Conservation (phyloP, 2,113 vertebrate genomes). For the Morone chrysops region DNA sequence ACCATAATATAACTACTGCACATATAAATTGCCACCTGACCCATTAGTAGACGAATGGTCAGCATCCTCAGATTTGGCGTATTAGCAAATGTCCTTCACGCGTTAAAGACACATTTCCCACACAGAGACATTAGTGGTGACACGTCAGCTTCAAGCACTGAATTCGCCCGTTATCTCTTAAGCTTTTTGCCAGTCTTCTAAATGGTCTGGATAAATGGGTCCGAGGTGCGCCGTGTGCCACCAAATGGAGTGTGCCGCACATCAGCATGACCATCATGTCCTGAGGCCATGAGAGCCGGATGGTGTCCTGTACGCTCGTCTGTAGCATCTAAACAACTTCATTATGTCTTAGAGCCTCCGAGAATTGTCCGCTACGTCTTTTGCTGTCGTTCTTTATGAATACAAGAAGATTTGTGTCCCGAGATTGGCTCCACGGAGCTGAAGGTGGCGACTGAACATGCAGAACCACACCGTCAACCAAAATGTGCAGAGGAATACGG, state of each 20-base stretch:
- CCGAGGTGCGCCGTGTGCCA: conserved; percentile 34
- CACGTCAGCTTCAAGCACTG: not conserved
- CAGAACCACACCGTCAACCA: not conserved
- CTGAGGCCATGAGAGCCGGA: conserved; percentile 47
- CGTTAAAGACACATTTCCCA: not conserved
- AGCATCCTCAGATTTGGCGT: not conserved
- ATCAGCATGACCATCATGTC: conserved; percentile 52
- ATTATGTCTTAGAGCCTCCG: conserved; percentile 47
- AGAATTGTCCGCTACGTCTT: conserved; percentile 15
- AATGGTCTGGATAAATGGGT: conserved; percentile 52
- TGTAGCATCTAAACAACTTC: conserved; percentile 66
- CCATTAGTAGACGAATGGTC: not conserved
- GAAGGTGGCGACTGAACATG: conserved; percentile 11
- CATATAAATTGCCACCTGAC: not conserved
- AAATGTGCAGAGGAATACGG: conserved; percentile 24
- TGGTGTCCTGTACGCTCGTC: conserved; percentile 45
- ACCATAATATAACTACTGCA: too few relatives aligned
- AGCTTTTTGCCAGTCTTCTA: not conserved
- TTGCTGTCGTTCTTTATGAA: conserved; percentile 38
- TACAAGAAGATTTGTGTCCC: conserved; percentile 28
- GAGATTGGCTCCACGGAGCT: not conserved
- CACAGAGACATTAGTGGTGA: not conserved
- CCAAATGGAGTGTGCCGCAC: conserved; percentile 51
- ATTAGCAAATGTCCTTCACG: not conserved
- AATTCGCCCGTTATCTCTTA: not conserved